phyloP scores from a whole-genome alignment of 2,888 invertebrate genomes.

The Chrysotoxum bicinctum region DNA sequence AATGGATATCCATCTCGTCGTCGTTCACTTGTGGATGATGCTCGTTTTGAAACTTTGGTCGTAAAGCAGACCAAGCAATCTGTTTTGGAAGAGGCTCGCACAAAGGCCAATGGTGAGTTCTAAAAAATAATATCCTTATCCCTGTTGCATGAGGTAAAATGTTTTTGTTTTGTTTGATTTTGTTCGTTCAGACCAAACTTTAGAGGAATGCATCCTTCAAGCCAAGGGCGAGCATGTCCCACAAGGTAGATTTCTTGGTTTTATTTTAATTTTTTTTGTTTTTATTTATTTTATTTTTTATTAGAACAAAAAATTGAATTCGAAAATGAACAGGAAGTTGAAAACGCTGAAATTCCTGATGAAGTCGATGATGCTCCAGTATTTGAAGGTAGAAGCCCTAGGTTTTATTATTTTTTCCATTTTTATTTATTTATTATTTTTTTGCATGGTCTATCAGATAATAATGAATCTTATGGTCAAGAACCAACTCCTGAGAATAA shows the following conservation, averaged over 20 bases:
- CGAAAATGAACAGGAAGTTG: slow-evolving; percentile 78
- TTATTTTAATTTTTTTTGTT: background rate
- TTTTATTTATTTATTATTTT: slow-evolving; percentile 69
- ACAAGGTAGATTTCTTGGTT: slow-evolving; percentile 50
- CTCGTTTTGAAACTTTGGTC: slow-evolving; percentile 97
- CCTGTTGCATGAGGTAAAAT: slow-evolving; percentile 57
- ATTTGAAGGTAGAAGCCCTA: slow-evolving; percentile 81
- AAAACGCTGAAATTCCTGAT: slow-evolving; percentile 75
- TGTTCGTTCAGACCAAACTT: slow-evolving; percentile 84
- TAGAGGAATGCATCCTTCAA: slow-evolving; percentile 86
- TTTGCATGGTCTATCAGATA: slow-evolving; percentile 74
- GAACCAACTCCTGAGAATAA: slow-evolving; percentile 75
- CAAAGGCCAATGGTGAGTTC: slow-evolving; percentile 92
- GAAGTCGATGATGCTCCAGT: slow-evolving; percentile 77
- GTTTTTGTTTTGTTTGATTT: slow-evolving; percentile 72
- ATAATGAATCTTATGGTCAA: slow-evolving; percentile 75
- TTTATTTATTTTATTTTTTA: slow-evolving; percentile 75
- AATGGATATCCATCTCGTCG: slow-evolving; percentile 98
- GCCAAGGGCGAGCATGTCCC: slow-evolving; percentile 81
- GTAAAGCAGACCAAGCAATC: slow-evolving; percentile 97
- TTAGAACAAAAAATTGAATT: slow-evolving; percentile 81
- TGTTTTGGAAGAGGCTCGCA: slow-evolving; percentile 94
- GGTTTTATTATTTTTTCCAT: slow-evolving; percentile 74
- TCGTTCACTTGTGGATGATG: slow-evolving; percentile 98
- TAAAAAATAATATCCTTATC: slow-evolving; percentile 33